Conservation (phyloP, 2,888 invertebrate genomes). For the Itoplectis maculator region DNA sequence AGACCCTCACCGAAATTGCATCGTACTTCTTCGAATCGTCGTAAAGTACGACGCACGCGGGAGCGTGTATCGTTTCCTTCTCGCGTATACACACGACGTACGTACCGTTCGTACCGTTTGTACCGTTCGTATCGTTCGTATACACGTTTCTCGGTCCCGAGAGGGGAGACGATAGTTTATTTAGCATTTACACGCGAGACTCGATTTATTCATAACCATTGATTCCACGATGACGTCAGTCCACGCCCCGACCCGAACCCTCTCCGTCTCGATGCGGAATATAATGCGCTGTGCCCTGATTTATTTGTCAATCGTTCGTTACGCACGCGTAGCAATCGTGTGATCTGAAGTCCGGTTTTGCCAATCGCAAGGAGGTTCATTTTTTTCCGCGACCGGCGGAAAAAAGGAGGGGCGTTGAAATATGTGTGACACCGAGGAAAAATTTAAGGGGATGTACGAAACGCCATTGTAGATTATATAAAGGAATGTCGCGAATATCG, state of each 20-base stretch:
- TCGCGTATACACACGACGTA: too few species aligned
- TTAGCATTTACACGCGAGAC: constrained; percentile 15
- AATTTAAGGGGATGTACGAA: too few species aligned
- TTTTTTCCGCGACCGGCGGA: too few species aligned
- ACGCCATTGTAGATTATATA: too few species aligned
- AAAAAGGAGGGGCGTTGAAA: too few species aligned
- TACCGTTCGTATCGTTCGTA: background rate
- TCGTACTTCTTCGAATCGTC: constrained; percentile 22
- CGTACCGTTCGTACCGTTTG: too few species aligned
- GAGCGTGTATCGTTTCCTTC: background rate
- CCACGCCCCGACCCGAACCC: background rate
- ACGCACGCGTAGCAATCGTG: background rate
- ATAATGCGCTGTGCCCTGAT: background rate
- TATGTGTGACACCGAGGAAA: too few species aligned
- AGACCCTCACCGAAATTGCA: constrained; percentile 24
- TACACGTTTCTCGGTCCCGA: background rate
- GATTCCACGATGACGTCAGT: background rate
- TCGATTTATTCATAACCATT: constrained; percentile 28
- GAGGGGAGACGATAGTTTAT: constrained; percentile 2
- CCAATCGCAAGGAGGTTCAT: background rate
- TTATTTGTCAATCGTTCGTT: background rate
- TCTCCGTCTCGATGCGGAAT: background rate
- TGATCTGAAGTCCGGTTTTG: background rate
- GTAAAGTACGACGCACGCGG: constrained; percentile 4
- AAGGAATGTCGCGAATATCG: too few species aligned